Base-by-base conservation (phyloP, 2,113 vertebrate genomes). In the Thinocorus orbignyianus region DNA sequence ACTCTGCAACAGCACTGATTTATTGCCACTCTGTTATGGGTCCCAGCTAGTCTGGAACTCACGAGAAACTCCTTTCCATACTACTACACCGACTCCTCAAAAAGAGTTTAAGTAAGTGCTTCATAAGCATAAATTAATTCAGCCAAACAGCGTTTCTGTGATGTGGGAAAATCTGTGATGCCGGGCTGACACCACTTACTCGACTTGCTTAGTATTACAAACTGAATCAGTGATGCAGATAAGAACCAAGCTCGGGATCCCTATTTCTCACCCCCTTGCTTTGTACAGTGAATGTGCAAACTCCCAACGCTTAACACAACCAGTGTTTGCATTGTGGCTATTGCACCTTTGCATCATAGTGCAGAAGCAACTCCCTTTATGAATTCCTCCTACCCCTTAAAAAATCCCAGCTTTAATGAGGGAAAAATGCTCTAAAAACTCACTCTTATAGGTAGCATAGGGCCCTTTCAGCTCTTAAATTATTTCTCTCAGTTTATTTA, bases 81-180 rank as follows among this genome's bases (percentile, higher is more conserved):
- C 55, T 66, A 11, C 77, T 72, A 20, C 44, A 49, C 2, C 55
- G 69, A 35, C 42, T 86, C 90, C 30, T 81, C 35, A 30, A 77
- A 73, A 84, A 77, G 82, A 46, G 33, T 72, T 76, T 44, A 87
- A 95, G 87, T 44, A 87, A 95, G 87, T 86, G 90, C 92, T 94
- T 95, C 77, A 85, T 92, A 92, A 96, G 83, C 91, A 85, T 84
- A 93, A 96, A 95, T 96, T 93, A 96, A 96, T 88, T 96, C 93
- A 91, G 76, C 31, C 61, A 86, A 86, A 68, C 55, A 86, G 57
- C 5, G 1, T 52, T 92, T 86, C 96, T 95, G 57, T 96, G 96
- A 95, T 93, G 91, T 95, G 96, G 88, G 86, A 85, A 92, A 89
- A 92, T 72, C 73, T 76, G 61, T 81, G 83, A 62, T 94, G 80